Evolutionary conservation across 2,113 vertebrate genomes (phyloP), one percentile per base, ranked within the genome.

Genomic region (Rostratula benghalensis): DNA sequence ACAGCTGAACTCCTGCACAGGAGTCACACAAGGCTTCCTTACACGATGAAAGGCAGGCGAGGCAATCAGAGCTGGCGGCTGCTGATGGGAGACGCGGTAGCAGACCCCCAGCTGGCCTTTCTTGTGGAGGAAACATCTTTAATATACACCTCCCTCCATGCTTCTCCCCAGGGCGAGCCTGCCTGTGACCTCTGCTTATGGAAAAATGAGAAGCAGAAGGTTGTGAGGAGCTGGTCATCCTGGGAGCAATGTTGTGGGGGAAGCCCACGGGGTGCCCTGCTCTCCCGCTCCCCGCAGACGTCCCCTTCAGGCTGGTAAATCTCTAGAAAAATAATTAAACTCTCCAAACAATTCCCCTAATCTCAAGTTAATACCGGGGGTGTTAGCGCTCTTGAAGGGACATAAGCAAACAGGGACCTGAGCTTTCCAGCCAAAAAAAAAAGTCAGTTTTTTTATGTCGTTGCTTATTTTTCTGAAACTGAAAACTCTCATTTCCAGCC

Each of bases 1-100:
- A 97, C 96, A 96, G 97, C 97, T 97, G 96, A 78, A 46, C 51
- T 92, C 67, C 76, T 85, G 89, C 89, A 65, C 90, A 33, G 86
- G 90, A 92, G 87, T 14, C 41, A 39, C 57, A 94, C 93, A 78
- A 92, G 94, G 86, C 88, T 87, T 74, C 70, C 71, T 86, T 4
- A 76, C 59, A 95, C 59, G 2, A 30, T 37, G 50, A 92, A 39
- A 37, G 6, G 21, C 91, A 78, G 70, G 70, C 59, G 46, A 61
- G 75, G 73, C 84, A 70, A 75, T 19, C 71, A 28, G 46, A 54
- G 84, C 5, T 5, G 67, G 83, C 2, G 24, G 22, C 74, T 68
- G 76, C 65, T n/a, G 41, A 83, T 53, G 78, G 70, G 75, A 73
- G 79, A 94, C 37, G n/a, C 3, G 91, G 43, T 4, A 79, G 43